Evolutionary conservation across 2,113 vertebrate genomes (phyloP), one percentile per base, ranked within the genome.

Genomic region (Archocentrus centrarchus): DNA sequence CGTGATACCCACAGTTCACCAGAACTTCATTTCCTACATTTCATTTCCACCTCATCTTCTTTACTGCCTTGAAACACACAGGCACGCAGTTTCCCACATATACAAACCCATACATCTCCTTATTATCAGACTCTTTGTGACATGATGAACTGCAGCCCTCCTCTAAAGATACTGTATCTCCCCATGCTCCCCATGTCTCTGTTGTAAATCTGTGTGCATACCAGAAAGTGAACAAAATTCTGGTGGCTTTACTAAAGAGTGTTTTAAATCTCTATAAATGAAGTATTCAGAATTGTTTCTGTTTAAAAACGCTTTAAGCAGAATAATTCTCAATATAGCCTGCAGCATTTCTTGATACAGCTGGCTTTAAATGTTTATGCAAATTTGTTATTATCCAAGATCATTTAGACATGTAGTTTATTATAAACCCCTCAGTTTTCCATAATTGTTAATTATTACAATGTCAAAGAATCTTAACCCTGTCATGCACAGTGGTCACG

Each of bases 81-180:
- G 11, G 8, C 68, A n/a, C 24, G 32, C 30, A 73, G 53, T 17
- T 32, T 73, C 44, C 44, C 15, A 53, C 17, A 70, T 32, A 73
- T 73, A 20, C 47, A 73, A 18, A 53, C 27, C 18, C 47, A 73
- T 73, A 73, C 44, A 73, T 73, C 27, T 35, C 68, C 27, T 27
- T 18, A 73, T 73, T 73, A 73, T 73, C 68, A 73, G 27, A 18
- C 68, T 73, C 27, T 35, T 11, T 73, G 47, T 2, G 47, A 73
- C 1, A 4, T 73, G 68, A 73, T 73, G 27, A n/a, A 73, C 47
- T 73, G 47, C 68, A 73, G 53, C 47, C 27, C 17, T n/a, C 13
- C 17, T 55, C 47, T 53, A 11, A 47, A 73, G 68, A 73, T 73
- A 73, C 68, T 73, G 68, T 73, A 73, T 73, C 47, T 53, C 68